These are phyloP conservation scores for Drosophila mojavensis DNA, from an alignment of 1,140 invertebrate genomes.

Conservation along the genomic window DNA sequence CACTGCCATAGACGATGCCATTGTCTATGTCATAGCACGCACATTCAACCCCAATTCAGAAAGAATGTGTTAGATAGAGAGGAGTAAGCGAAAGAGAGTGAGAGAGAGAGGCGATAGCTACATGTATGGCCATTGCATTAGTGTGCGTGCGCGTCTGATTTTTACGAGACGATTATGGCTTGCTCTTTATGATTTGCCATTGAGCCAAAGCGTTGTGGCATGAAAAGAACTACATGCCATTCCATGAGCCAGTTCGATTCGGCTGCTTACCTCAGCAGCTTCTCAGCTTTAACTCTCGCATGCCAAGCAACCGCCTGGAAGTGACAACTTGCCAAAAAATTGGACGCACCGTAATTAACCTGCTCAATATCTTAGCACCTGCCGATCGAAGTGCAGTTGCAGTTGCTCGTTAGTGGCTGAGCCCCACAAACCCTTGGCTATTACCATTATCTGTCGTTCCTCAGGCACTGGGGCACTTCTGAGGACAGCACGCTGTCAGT, in stretches of 20 bases:
- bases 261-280: not conserved
- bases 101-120: not conserved
- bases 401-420: slow-evolving; percentile 36
- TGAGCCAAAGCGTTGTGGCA: slow-evolving; percentile 68
- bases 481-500: slow-evolving; percentile 20
- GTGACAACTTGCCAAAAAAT: not conserved
- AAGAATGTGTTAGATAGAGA: not conserved
- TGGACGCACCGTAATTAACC: not conserved
- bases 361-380: slow-evolving; percentile 1
- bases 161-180: slow-evolving; percentile 81
- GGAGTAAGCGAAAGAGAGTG: not conserved
- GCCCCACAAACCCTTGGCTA: slow-evolving; percentile 9
- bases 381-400: slow-evolving; percentile 6
- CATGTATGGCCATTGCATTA: slow-evolving; percentile 43
- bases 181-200: slow-evolving; percentile 82
- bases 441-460: slow-evolving; percentile 35
- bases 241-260: not conserved
- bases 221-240: slow-evolving; percentile 16
- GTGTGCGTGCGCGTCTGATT: slow-evolving; percentile 77
- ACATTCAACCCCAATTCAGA: slow-evolving; percentile 19
- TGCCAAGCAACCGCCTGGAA: slow-evolving; percentile 18
- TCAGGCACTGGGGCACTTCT: slow-evolving; percentile 8
- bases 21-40: slow-evolving; percentile 74
- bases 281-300: slow-evolving; percentile 9
- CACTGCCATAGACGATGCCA: slow-evolving; percentile 48